Base-by-base conservation (phyloP, 2,113 vertebrate genomes). In the Phrynosoma platyrhinos region DNA sequence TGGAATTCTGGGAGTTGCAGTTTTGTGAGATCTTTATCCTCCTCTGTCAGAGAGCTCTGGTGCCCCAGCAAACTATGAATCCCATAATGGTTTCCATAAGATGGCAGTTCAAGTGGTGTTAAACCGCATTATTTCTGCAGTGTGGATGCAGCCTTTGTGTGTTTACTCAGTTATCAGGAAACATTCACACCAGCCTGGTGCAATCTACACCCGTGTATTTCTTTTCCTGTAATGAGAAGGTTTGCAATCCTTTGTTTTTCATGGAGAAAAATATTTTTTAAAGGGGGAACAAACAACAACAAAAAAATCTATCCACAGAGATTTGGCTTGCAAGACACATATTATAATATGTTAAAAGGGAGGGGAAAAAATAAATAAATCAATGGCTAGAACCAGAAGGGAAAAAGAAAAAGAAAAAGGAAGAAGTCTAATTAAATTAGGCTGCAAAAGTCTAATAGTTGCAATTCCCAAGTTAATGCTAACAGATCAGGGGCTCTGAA, bases 351-450 rank as follows among this genome's bases (percentile, higher is more conserved):
- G 16, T 68, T 86, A 52, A 79, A 69, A 79, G 76, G 75, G 47
- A 52, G 66, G 8, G 30, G 47, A 7, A 6, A 47, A 47, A 47
- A 47, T 47, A 47, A 62, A 77, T 79, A 52, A 86, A 78, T 30
- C 66, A 21, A 78, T 53, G 84, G 47, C 74, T 52, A 47, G 66
- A 86, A 86, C 84, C 75, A 68, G 75, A 52, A 84, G 82, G 9
- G 27, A 36, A 36, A 36, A 36, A 36, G 36, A 36, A 36, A 36
- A 36, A 83, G 68, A 42, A n/a, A 47, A 9, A 68, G 16, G 23
- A 23, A 12, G 10, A 32, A 53, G 30, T 25, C 84, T 86, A 86
- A 86, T 86, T 86, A 86, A 86, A 79, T 86, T 79, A 86, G 40
- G 84, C 62, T 68, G 13, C 30, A 66, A 30, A 86, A 86, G 27